Percentiles rank a stretch among this genome's conserved stretches.
Conservation (phyloP, 2,797 vertebrate genomes). For the Antennarius maculatus region DNA sequence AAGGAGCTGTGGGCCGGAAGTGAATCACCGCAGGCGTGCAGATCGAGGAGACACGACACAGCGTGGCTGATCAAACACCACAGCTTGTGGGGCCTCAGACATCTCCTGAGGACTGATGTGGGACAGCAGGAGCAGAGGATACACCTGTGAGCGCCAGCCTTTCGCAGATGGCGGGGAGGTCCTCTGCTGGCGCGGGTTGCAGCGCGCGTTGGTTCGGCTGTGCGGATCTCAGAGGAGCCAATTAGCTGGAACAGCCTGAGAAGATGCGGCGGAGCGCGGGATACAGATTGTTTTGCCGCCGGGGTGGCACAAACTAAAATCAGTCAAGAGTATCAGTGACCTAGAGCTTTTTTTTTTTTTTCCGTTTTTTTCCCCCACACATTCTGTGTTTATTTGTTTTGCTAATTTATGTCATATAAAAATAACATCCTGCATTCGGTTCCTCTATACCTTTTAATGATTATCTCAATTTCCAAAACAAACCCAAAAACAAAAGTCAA, state of each 20-base stretch:
- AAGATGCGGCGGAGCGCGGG: conserved; percentile 55
- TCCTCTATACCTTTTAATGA: too few relatives aligned
- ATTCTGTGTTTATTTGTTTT: neutral
- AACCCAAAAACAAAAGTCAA: too few relatives aligned
- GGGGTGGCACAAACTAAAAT: conserved; percentile 22
- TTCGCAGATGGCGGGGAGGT: conserved; percentile 64
- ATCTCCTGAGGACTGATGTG: conserved; percentile 9
- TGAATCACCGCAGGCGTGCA: conserved; percentile 22
- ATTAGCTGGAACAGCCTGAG: conserved; percentile 69
- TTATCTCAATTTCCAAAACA: too few relatives aligned
- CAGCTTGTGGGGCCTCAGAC: conserved; percentile 42
- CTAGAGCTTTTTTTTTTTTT: conserved; percentile 1
- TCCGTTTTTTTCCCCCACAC: neutral
- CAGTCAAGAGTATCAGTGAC: conserved; percentile 26
- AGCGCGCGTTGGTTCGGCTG: conserved; percentile 19
- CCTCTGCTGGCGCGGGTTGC: conserved; percentile 33
- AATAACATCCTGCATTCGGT: too few relatives aligned
- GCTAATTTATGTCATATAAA: too few relatives aligned
- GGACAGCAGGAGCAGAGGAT: conserved; percentile 38
- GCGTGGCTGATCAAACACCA: conserved; percentile 44
- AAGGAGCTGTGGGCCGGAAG: neutral
- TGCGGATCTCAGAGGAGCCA: conserved; percentile 70
- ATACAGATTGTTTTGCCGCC: conserved; percentile 58
- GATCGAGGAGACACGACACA: conserved; percentile 14
- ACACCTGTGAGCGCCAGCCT: conserved; percentile 42